phyloP scores from a whole-genome alignment of 2,888 invertebrate species.

The Ochropacha duplaris region DNA sequence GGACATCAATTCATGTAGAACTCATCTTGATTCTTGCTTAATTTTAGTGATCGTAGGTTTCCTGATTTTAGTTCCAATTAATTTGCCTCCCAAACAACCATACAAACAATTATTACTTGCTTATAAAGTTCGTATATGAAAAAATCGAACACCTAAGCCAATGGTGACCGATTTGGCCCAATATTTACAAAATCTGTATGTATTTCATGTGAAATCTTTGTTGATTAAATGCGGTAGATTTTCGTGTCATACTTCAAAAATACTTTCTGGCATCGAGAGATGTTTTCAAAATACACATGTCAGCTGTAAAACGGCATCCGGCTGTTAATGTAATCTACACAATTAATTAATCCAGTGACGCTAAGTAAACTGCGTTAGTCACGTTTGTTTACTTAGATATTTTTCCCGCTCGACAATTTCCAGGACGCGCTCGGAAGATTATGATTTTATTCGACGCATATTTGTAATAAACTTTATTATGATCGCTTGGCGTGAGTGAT shows the following conservation, averaged over 20 bases:
- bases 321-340: slow-evolving; percentile 34
- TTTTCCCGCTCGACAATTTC: neutral
- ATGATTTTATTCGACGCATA: neutral
- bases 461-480: slow-evolving; percentile 1
- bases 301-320: slow-evolving; percentile 36
- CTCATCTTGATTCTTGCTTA: neutral
- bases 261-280: slow-evolving; percentile 32
- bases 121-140: too few relatives aligned
- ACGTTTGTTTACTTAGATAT: neutral
- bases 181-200: neutral
- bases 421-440: neutral
- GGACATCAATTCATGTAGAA: neutral
- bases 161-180: neutral
- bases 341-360: slow-evolving; percentile 28
- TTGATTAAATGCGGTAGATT: neutral
- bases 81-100: too few relatives aligned
- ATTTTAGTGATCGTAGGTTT: neutral
- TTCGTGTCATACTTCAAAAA: slow-evolving; percentile 12
- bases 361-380: slow-evolving; percentile 3
- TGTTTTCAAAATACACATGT: slow-evolving; percentile 43
- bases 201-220: neutral
- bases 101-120: too few relatives aligned
- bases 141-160: too few relatives aligned
- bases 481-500: slow-evolving; percentile 1
- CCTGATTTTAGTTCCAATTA: neutral